Percentiles rank a stretch among this genome's conserved stretches.
phyloP scores from a whole-genome alignment of 2,797 vertebrate genomes.

The Cygnus olor region DNA sequence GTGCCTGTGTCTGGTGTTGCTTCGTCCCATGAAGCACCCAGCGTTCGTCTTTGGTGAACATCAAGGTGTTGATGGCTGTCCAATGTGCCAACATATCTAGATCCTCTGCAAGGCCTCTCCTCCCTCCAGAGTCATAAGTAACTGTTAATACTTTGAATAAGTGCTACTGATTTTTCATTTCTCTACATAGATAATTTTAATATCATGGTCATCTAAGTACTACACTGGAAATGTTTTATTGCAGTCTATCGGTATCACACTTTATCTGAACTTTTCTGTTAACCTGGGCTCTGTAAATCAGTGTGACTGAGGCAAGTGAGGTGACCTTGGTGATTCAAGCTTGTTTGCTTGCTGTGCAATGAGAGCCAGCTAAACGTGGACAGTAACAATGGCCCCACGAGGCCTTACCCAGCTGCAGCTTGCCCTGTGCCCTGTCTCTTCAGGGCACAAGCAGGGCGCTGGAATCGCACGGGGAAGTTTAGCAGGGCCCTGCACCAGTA shows the following conservation, averaged over 20 bases:
- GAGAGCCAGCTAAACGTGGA: fast-evolving
- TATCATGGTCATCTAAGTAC: background rate
- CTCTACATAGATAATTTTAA: background rate
- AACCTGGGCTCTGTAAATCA: background rate
- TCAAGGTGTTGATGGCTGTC: no score
- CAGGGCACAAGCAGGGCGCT: fast-evolving
- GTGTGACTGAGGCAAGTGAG: fast-evolving
- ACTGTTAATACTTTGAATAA: background rate
- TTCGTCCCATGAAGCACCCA: no score
- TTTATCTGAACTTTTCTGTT: background rate
- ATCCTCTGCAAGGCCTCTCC: no score
- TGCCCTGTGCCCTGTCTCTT: fast-evolving
- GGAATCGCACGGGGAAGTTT: fast-evolving
- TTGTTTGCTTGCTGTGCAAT: fast-evolving
- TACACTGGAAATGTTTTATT: background rate
- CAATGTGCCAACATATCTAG: no score
- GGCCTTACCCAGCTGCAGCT: background rate
- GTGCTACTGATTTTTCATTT: background rate
- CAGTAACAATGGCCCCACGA: fast-evolving
- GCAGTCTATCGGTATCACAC: background rate
- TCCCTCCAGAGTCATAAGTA: background rate
- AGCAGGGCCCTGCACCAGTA: fast-evolving
- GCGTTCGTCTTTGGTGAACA: no score
- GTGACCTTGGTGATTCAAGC: background rate
- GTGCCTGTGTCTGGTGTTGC: no score